Evolutionary conservation across 2,888 invertebrate species (phyloP), one percentile per base, ranked within the genome.

Genomic region (Hypercompe scribonia): DNA sequence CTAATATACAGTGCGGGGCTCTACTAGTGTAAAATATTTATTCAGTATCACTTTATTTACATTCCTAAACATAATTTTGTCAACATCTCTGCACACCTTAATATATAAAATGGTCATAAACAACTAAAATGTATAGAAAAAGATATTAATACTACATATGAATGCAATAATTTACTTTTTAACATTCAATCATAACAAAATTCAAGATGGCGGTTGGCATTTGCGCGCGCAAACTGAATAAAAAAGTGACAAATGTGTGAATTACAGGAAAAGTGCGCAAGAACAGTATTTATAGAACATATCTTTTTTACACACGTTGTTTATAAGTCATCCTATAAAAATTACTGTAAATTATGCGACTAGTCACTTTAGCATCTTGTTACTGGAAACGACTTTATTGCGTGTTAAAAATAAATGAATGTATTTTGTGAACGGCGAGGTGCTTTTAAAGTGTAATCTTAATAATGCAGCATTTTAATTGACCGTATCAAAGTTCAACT

Each of bases 221-320:
- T 33, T 72, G 65, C 68, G 65, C 66, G 78, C 81, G 83, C 81
- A 83, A 79, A 66, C 31, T 74, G 74, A 71, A 84, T 84, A 88
- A 89, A 88, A 87, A 83, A 85, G 90, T 89, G 89, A 90, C 90
- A 90, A 90, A 89, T 85, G 82, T 81, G 75, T 77, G 81, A 88
- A 88, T 90, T 89, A 86, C 87, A 83, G 84, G 89, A 88, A 88
- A 80, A 86, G 86, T 90, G 85, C 87, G 89, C 85, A 83, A 73
- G 74, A 79, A 36, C 70, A 50, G 78, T 89, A 89, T 88, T 85
- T 84, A 85, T 88, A 89, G 87, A 85, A 73, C 77, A 67, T 69
- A n/a, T 24, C 8, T 54, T 71, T 68, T 33, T 77, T 80, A 82
- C 78, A 72, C 73, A 71, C 76, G 82, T 64, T 79, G 65, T 77